Conservation (phyloP, 2,113 vertebrate species). For the Litocranius walleri region DNA sequence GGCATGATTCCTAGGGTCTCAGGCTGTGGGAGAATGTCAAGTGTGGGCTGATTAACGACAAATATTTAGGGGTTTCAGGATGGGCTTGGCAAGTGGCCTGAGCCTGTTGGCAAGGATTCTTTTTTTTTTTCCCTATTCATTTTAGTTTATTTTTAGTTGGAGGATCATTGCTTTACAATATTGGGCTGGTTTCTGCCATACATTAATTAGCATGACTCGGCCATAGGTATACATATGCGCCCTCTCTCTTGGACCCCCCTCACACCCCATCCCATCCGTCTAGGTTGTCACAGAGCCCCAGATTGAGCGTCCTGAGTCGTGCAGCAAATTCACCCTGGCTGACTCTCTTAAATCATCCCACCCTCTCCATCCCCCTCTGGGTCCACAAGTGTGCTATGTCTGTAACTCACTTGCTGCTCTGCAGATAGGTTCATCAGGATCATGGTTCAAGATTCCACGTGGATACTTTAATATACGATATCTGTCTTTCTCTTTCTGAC, state of each 20-base stretch:
- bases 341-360: not conserved
- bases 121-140: not conserved
- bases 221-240: not conserved
- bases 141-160: not conserved
- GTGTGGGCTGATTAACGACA: not conserved
- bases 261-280: not conserved
- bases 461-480: not conserved
- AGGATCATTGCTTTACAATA: not conserved
- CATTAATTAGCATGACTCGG: not conserved
- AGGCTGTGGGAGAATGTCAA: not conserved
- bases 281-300: not conserved
- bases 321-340: not conserved
- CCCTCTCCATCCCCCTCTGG: not conserved
- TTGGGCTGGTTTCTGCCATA: not conserved
- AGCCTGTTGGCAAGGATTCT: accelerated
- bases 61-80: not conserved
- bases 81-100: not conserved
- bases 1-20: not conserved
- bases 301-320: accelerated
- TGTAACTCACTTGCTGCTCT: not conserved
- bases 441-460: not conserved
- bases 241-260: not conserved
- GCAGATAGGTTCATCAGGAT: not conserved
- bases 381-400: not conserved
- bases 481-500: not conserved